Conservation (phyloP, 2,888 invertebrate genomes). For the Andrena fulva region DNA sequence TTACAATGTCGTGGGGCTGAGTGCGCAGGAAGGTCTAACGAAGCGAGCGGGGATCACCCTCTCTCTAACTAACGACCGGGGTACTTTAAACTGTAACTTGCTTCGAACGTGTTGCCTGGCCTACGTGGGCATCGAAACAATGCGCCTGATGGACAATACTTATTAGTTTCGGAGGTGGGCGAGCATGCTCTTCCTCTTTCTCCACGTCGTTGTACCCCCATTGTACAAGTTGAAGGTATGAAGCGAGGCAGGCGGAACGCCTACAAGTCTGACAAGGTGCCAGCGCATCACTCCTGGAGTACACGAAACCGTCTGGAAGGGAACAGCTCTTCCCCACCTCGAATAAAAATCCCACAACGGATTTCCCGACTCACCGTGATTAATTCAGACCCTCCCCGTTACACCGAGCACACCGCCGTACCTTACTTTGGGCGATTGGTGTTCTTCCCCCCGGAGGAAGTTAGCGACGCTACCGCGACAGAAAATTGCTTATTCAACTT, state of each 20-base stretch:
- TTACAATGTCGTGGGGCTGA: conserved; percentile 5
- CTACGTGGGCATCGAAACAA: conserved; percentile 80
- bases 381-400: conserved; percentile 49
- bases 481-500: background rate
- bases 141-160: conserved; percentile 78
- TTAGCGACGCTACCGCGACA: background rate
- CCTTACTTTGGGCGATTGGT: background rate
- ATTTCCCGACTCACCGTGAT: conserved; percentile 59
- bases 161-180: conserved; percentile 79
- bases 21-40: conserved; percentile 48
- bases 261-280: conserved; percentile 78
- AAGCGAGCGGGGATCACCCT: conserved; percentile 47
- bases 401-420: background rate
- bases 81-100: conserved; percentile 74
- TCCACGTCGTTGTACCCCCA: conserved; percentile 65
- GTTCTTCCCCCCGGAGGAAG: background rate
- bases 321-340: conserved; percentile 43
- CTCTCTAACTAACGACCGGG: conserved; percentile 61
- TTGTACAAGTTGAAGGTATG: conserved; percentile 75
- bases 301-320: conserved; percentile 67
- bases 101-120: conserved; percentile 68
- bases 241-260: conserved; percentile 74
- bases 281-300: conserved; percentile 72
- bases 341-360: conserved; percentile 63
- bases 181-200: conserved; percentile 70